Percentiles rank a stretch among this genome's conserved stretches.
Evolutionary conservation across 1,140 invertebrate species (phyloP).

Genomic region (Mya arenaria): DNA sequence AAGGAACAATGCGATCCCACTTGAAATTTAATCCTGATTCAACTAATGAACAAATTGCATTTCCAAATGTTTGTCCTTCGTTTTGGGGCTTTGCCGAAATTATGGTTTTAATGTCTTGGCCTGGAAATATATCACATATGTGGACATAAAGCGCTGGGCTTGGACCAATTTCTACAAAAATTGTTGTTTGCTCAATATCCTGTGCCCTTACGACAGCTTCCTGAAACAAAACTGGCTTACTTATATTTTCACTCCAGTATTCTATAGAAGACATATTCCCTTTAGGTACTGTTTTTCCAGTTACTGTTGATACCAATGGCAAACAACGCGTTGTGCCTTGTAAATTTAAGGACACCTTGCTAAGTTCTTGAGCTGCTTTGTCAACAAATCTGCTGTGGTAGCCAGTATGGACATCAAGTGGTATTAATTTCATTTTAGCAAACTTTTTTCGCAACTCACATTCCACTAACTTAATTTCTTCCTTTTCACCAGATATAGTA

Average conservation of each 20-base stretch:
- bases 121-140: slow-evolving; percentile 39
- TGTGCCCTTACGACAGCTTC: slow-evolving; percentile 32
- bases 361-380: slow-evolving; percentile 13
- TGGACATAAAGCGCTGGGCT: slow-evolving; percentile 47
- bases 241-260: slow-evolving; percentile 58
- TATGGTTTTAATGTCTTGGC: neutral
- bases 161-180: slow-evolving; percentile 62
- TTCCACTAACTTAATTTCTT: slow-evolving; percentile 18
- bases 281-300: slow-evolving; percentile 8
- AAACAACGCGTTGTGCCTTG: neutral
- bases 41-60: slow-evolving; percentile 48
- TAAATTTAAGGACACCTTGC: slow-evolving; percentile 15
- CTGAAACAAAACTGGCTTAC: slow-evolving; percentile 45
- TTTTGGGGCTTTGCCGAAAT: slow-evolving; percentile 47
- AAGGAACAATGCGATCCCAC: slow-evolving; percentile 38
- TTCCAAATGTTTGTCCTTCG: slow-evolving; percentile 38
- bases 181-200: neutral
- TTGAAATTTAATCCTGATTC: slow-evolving; percentile 39
- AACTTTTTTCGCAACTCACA: neutral
- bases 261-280: neutral
- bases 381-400: slow-evolving; percentile 62
- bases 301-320: slow-evolving; percentile 52
- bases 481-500: slow-evolving; percentile 54
- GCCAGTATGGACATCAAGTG: slow-evolving; percentile 45
- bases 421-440: slow-evolving; percentile 3